Evolutionary conservation across 2,113 vertebrate genomes (phyloP).

Genomic region (Eptesicus fuscus): DNA sequence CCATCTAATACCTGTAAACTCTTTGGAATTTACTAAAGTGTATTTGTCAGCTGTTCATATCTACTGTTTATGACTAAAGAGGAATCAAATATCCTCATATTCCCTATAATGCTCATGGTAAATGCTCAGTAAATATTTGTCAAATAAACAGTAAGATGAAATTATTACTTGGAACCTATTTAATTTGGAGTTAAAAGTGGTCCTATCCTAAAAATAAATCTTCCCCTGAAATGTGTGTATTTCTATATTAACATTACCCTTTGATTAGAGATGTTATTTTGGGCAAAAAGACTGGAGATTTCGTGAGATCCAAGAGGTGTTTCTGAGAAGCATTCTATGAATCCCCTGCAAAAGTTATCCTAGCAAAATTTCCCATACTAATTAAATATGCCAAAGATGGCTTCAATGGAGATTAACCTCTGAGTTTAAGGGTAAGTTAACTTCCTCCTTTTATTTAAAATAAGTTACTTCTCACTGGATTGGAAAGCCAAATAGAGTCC

Average conservation of each 20-base stretch:
- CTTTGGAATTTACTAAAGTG: background rate
- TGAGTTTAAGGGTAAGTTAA: constrained; percentile 47
- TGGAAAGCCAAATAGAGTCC: constrained; percentile 51
- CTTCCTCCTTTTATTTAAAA: constrained; percentile 59
- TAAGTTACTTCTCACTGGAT: constrained; percentile 47
- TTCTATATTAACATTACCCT: background rate
- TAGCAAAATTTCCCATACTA: constrained; percentile 53
- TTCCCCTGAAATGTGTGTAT: background rate
- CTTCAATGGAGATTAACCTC: constrained; percentile 43
- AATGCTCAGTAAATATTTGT: background rate
- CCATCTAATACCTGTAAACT: background rate
- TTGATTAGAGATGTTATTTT: constrained; percentile 37
- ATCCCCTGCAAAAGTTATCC: constrained; percentile 7
- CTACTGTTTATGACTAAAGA: background rate
- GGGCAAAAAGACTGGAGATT: background rate
- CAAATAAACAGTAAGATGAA: background rate
- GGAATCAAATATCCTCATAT: background rate
- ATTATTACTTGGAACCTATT: background rate
- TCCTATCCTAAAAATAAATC: background rate
- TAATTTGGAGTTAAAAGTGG: background rate
- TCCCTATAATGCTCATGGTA: background rate
- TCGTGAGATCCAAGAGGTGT: background rate
- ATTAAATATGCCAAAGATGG: constrained; percentile 54
- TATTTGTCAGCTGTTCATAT: background rate
- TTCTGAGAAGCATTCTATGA: constrained; percentile 14